Evolutionary conservation across 2,113 vertebrate genomes (phyloP), one percentile per base, ranked within the genome.

Genomic region (Entosphenus tridentatus): DNA sequence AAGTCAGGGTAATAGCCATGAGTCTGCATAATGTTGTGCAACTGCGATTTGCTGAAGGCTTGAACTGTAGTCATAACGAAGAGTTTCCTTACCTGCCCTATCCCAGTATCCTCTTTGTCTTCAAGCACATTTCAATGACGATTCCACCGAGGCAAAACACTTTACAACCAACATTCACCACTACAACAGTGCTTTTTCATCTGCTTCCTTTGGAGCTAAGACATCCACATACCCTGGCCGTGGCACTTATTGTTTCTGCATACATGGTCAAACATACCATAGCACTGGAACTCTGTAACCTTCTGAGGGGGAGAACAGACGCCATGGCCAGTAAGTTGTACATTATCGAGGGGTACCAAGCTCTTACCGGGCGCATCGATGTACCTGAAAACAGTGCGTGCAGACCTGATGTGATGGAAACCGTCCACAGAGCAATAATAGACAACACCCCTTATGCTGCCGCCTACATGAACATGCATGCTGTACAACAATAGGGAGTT

Each of bases 331-430:
- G 21, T 21, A 21, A 65, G 59, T 65, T 65, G 59, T 65, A 10
- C 59, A 65, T 65, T 8, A 65, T 65, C 59, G 10, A 65, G 62
- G 10, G 10, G 62, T n/a, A 65, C 8, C 62, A 65, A 65, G 62
- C 62, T 65, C 9, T 10, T 65, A 65, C 62, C 8, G n/a, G n/a
- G 21, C 21, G 10, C 62, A 65, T 65, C 62, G 21, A 65, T 65
- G 62, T 21, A 65, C 62, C 62, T 65, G n/a, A 65, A 10, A 8
- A 65, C 10, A 65, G 62, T 65, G 62, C 10, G 62, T 65, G 10
- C 10, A 65, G 62, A 65, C 62, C 62, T 65, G 62, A 65, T 65
- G 62, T 65, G 62, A 65, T 65, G 62, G 62, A 65, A 65, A 11
- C 62, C 62, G 8, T 65, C 62, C 10, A 65, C 8, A 65, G 62